Percentiles rank a stretch among this genome's conserved stretches.
Evolutionary conservation across 2,888 invertebrate species (phyloP).

Genomic region (Pandemis heparana): DNA sequence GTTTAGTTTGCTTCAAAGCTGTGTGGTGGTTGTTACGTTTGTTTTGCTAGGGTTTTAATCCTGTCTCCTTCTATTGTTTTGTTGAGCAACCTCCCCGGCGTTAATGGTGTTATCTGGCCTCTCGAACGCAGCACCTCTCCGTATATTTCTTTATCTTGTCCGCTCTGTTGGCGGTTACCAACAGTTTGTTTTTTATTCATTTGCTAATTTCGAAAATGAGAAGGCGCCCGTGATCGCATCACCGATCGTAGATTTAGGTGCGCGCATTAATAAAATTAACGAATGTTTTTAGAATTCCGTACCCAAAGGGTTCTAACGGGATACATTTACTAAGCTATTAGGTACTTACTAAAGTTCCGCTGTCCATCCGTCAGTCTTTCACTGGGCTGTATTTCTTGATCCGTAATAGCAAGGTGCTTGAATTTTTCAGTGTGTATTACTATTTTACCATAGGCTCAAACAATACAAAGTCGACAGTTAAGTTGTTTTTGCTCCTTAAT

Average conservation of each 20-base stretch:
- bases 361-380: too few relatives aligned
- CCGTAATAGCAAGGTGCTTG: too few relatives aligned
- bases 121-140: conserved; percentile 84
- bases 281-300: conserved; percentile 59
- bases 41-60: neutral
- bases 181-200: conserved; percentile 78
- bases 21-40: conserved; percentile 36
- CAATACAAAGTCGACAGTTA: too few relatives aligned
- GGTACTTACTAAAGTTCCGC: too few relatives aligned
- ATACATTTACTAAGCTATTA: too few relatives aligned
- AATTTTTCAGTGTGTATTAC: too few relatives aligned
- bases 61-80: conserved; percentile 77
- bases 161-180: conserved; percentile 78
- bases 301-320: too few relatives aligned
- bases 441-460: too few relatives aligned
- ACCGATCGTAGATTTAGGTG: conserved; percentile 80
- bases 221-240: conserved; percentile 80
- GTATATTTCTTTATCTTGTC: conserved; percentile 86
- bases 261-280: conserved; percentile 84
- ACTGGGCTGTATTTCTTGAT: too few relatives aligned
- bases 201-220: conserved; percentile 86
- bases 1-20: conserved; percentile 40
- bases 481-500: too few relatives aligned
- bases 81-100: conserved; percentile 77
- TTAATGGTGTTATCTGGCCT: conserved; percentile 84